These are phyloP conservation scores for Henicopernis longicauda DNA, from an alignment of 2,113 vertebrate genomes.

Conservation along the genomic window DNA sequence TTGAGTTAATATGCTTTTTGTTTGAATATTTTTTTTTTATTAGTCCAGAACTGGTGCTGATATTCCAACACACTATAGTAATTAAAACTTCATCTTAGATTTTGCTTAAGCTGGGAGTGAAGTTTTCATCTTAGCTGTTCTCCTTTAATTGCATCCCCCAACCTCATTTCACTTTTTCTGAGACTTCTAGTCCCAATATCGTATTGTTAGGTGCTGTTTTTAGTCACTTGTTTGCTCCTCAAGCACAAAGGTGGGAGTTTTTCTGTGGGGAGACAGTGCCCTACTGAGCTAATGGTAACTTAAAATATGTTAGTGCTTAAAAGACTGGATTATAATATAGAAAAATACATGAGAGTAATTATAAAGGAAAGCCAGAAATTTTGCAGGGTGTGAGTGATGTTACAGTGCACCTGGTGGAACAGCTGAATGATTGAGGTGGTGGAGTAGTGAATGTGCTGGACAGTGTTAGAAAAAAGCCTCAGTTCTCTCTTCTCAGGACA, in stretches of 20 bases:
- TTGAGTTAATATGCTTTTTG: slow-evolving; percentile 69
- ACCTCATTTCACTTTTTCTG: background rate
- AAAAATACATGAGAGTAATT: background rate
- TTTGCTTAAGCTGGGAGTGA: background rate
- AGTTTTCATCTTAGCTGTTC: background rate
- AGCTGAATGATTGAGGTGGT: background rate
- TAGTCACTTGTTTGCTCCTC: background rate
- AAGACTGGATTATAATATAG: background rate
- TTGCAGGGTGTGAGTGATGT: background rate
- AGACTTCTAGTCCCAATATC: background rate
- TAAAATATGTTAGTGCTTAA: background rate
- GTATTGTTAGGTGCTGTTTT: background rate
- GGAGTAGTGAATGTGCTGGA: background rate
- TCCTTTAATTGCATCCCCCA: background rate
- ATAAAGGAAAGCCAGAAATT: background rate
- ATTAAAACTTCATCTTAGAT: background rate
- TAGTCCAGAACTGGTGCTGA: slow-evolving; percentile 7
- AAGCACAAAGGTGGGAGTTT: background rate
- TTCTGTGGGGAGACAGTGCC: background rate
- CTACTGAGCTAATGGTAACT: background rate
- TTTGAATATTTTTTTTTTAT: slow-evolving; percentile 59
- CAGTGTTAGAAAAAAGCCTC: background rate
- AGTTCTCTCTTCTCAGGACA: background rate
- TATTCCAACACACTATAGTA: background rate
- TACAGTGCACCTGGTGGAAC: background rate